A percentile compares a stretch with the other conserved stretches of the same genome.
These are phyloP conservation scores for Cheilosia vernalis DNA, from an alignment of 2,888 invertebrate genomes.

Conservation along the genomic window DNA sequence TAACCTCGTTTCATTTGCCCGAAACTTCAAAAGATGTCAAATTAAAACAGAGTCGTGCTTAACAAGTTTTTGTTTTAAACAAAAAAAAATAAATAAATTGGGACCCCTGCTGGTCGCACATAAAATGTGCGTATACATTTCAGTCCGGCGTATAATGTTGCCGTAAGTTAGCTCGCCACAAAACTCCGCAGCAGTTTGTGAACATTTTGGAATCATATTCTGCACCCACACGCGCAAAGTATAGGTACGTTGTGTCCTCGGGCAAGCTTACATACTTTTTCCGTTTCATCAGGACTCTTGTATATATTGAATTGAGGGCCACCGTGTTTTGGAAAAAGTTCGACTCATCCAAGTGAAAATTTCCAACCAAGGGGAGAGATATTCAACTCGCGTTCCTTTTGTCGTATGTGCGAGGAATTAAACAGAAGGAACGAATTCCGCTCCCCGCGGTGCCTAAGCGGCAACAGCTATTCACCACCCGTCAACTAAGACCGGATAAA, in stretches of 20 bases:
- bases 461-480: conserved; percentile 72
- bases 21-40: too few species aligned
- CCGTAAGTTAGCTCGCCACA: too few species aligned
- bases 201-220: too few species aligned
- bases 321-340: conserved; percentile 41
- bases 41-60: too few species aligned
- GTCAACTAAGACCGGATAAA: conserved; percentile 71
- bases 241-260: conserved; percentile 5
- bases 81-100: too few species aligned
- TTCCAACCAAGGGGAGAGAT: conserved; percentile 43
- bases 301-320: conserved; percentile 52
- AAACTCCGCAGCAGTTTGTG: too few species aligned
- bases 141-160: too few species aligned
- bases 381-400: conserved; percentile 69
- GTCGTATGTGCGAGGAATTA: conserved; percentile 74
- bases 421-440: conserved; percentile 46
- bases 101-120: too few species aligned
- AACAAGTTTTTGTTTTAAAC: too few species aligned
- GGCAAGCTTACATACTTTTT: conserved; percentile 25
- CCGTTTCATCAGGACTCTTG: conserved; percentile 33
- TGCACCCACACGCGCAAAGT: too few species aligned
- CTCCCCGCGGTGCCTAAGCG: conserved; percentile 54
- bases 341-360: conserved; percentile 64
- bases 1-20: too few species aligned
- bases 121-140: too few species aligned